These are phyloP conservation scores for Archaeoteleia sp. DNA, from an alignment of 2,888 invertebrate genomes.

Conservation along the genomic window DNA sequence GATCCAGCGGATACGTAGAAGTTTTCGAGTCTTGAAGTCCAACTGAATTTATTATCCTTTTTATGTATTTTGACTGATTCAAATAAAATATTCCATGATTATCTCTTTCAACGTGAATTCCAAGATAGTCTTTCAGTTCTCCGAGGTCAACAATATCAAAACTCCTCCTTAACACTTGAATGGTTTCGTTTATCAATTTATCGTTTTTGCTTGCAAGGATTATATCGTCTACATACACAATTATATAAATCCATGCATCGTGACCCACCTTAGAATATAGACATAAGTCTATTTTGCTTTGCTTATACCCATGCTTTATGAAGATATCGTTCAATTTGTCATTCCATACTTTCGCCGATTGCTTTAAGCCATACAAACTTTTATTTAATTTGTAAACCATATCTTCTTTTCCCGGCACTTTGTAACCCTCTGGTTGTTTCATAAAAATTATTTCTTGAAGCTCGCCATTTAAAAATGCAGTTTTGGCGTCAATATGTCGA, in stretches of 20 bases:
- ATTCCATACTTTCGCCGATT: conserved; percentile 67
- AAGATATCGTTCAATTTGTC: conserved; percentile 57
- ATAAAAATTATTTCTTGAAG: conserved; percentile 53
- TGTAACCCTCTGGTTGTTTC: conserved; percentile 59
- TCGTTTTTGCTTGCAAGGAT: conserved; percentile 20
- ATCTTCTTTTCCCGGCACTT: conserved; percentile 50
- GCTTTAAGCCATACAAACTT: conserved; percentile 69
- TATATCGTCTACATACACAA: conserved; percentile 44
- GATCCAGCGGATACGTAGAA: conserved; percentile 29
- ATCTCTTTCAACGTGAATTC: conserved; percentile 32
- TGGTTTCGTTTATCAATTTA: conserved; percentile 13
- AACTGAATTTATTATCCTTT: conserved; percentile 32
- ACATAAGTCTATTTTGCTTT: conserved; percentile 28
- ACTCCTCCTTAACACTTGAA: conserved; percentile 2
- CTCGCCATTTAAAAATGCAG: conserved; percentile 59
- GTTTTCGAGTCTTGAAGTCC: conserved; percentile 40
- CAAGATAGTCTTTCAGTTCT: conserved; percentile 27
- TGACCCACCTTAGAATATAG: background rate
- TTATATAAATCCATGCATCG: conserved; percentile 6
- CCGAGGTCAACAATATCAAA: conserved; percentile 38
- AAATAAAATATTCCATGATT: conserved; percentile 30
- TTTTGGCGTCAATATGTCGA: conserved; percentile 56
- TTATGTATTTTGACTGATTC: conserved; percentile 42
- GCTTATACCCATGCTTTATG: conserved; percentile 23
- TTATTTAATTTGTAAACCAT: conserved; percentile 63